These are phyloP conservation scores for Ommatoiulus sabulosus DNA, from an alignment of 2,888 invertebrate genomes.

Conservation along the genomic window DNA sequence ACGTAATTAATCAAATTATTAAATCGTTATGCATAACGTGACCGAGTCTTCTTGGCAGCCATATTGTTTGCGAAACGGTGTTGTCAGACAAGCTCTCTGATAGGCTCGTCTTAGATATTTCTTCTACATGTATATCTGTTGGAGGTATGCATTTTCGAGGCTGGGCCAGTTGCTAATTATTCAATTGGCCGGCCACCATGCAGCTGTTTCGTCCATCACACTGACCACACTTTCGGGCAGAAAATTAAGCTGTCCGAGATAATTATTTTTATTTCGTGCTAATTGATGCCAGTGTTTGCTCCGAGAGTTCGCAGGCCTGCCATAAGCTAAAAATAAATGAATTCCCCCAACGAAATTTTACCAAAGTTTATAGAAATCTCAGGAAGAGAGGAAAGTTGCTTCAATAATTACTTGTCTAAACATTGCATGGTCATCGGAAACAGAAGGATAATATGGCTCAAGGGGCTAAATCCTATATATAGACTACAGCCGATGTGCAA, in stretches of 20 bases:
- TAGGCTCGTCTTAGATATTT: no score
- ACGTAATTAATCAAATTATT: no score
- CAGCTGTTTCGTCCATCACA: neutral
- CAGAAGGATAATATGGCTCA: constrained; percentile 16
- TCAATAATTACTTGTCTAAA: constrained; percentile 39
- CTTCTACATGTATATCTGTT: neutral
- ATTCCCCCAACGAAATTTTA: neutral
- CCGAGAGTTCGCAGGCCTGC: neutral
- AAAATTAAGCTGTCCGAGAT: neutral
- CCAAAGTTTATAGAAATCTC: neutral
- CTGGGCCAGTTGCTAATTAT: neutral
- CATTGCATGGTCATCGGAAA: constrained; percentile 2
- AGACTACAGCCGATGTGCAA: neutral
- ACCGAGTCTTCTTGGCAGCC: no score
- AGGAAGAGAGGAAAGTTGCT: neutral
- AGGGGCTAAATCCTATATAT: neutral
- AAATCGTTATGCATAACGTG: no score
- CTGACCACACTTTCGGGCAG: neutral
- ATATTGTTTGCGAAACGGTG: no score
- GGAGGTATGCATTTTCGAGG: neutral
- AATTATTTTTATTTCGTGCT: constrained; percentile 37
- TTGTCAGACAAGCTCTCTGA: no score
- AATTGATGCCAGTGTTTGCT: constrained; percentile 35
- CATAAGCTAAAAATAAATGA: neutral
- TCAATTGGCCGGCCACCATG: neutral